Base-by-base conservation (phyloP, 2,888 invertebrate genomes). In the Orthosia cruda region DNA sequence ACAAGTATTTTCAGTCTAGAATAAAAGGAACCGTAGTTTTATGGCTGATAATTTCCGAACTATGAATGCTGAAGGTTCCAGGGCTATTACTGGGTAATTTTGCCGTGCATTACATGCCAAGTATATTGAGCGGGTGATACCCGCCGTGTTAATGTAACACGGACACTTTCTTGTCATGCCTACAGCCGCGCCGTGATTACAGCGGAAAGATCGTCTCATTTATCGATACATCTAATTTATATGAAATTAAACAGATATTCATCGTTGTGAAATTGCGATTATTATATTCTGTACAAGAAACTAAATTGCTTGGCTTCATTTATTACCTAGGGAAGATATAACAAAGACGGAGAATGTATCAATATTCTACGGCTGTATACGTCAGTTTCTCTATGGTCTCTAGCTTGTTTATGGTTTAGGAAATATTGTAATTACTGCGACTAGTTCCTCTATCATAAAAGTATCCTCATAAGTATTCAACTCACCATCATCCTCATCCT, bases 401-500 rank as follows among this genome's bases (percentile, higher is more conserved):
- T 9, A 9, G 4, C 7, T 47, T 58, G 4, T 18, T 7, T 18
- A n/a, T 4, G 26, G 16, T 11, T 23, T 45, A 23, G 23, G n/a
- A 49, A 50, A 18, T 40, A 32, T 0, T 32, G 4, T 62, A 20
- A 71, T 32, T 54, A 32, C 57, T 23, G n/a, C 23, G 3, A 32
- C 45, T 26, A 50, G 20, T 52, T 71, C 20, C 40, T 18, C 5
- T 47, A 47, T 68, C 5, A 32, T 45, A 23, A 23, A 52, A 23
- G 32, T 23, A 20, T 26, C 11, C 57, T 55, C 2, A 49, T 20
- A 58, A 69, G 49, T 18, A 11, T 59, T 54, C 1, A 20, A 67
- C 97, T 95, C 91, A 98, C 98, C 98, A 95, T 98, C 98, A 90
- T 98, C 98, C 89, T 98, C 98, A 92, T 99, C 98, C 94, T 98